Evolutionary conservation across 1,140 invertebrate species (phyloP).

Genomic region (Cydia strobilella): DNA sequence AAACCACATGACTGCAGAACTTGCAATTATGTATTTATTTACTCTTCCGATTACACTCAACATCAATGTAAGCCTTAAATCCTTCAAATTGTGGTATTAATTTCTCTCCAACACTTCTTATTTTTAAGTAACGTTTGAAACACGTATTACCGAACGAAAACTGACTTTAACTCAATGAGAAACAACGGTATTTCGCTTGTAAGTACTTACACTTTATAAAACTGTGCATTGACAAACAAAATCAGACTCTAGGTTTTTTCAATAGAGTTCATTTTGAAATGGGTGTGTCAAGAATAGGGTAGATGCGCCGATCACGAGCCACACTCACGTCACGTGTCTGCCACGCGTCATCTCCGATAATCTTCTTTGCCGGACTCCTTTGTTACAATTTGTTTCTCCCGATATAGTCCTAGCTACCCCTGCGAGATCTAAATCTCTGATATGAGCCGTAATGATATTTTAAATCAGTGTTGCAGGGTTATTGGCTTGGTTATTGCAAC

Average conservation of each 20-base stretch:
- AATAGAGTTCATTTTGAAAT: slow-evolving; percentile 44
- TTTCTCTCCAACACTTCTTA: slow-evolving; percentile 77
- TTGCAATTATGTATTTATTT: slow-evolving; percentile 69
- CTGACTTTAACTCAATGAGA: slow-evolving; percentile 35
- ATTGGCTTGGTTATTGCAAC: slow-evolving; percentile 26
- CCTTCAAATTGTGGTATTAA: slow-evolving; percentile 78
- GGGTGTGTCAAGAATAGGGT: slow-evolving; percentile 47
- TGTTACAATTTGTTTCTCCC: slow-evolving; percentile 74
- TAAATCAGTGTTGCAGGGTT: slow-evolving; percentile 63
- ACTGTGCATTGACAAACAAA: slow-evolving; percentile 28
- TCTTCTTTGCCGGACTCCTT: slow-evolving; percentile 72
- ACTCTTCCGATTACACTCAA: slow-evolving; percentile 66
- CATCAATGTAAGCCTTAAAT: slow-evolving; percentile 75
- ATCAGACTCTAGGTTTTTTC: slow-evolving; percentile 34
- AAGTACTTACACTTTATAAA: not conserved
- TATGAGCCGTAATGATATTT: slow-evolving; percentile 77
- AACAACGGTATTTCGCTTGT: slow-evolving; percentile 48
- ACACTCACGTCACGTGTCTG: slow-evolving; percentile 64
- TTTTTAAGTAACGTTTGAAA: slow-evolving; percentile 58
- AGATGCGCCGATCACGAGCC: slow-evolving; percentile 52
- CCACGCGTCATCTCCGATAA: slow-evolving; percentile 71
- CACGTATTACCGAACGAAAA: slow-evolving; percentile 36
- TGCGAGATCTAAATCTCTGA: slow-evolving; percentile 70
- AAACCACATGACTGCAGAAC: slow-evolving; percentile 49
- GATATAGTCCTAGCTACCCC: slow-evolving; percentile 37